Conservation (phyloP, 35 echinoderm and acorn worm genomes). For the Stichopus chloronotus region DNA sequence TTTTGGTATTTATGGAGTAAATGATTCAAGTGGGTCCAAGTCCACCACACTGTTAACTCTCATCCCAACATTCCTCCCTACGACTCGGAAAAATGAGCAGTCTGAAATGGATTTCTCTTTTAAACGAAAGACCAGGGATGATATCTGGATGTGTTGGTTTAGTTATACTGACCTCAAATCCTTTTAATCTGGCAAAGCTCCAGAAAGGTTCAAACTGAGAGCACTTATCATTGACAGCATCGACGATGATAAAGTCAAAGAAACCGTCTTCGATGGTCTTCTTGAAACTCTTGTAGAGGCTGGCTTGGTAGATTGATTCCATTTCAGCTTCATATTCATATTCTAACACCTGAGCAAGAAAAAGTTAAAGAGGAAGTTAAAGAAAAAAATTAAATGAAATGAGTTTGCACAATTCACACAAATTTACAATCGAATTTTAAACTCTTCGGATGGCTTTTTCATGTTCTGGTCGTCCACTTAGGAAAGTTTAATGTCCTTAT, state of each 20-base stretch:
- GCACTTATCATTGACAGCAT: slow-evolving; percentile 91
- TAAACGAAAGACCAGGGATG: too few relatives aligned
- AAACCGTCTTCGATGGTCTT: slow-evolving; percentile 98
- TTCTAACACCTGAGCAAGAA: slow-evolving; percentile 65
- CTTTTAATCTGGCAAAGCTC: slow-evolving; percentile 86
- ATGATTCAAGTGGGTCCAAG: too few relatives aligned
- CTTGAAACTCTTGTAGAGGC: slow-evolving; percentile 93
- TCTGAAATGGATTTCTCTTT: too few relatives aligned
- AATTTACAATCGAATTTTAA: neutral
- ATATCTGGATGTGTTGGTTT: too few relatives aligned
- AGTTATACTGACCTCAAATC: slow-evolving; percentile 68
- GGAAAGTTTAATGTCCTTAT: neutral
- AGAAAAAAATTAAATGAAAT: too few relatives aligned
- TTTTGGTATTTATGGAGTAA: too few relatives aligned
- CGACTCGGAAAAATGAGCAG: too few relatives aligned
- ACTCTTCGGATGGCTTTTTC: neutral
- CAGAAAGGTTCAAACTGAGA: slow-evolving; percentile 91
- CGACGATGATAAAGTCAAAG: slow-evolving; percentile 96
- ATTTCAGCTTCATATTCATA: slow-evolving; percentile 94
- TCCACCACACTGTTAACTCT: too few relatives aligned
- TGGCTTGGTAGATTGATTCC: slow-evolving; percentile 89
- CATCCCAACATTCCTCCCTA: too few relatives aligned
- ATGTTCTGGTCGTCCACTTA: neutral
- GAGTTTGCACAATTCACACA: neutral
- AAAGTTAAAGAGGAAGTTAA: neutral